Evolutionary conservation across 1,140 invertebrate species (phyloP).

Genomic region (Himalopsyche phryganea): DNA sequence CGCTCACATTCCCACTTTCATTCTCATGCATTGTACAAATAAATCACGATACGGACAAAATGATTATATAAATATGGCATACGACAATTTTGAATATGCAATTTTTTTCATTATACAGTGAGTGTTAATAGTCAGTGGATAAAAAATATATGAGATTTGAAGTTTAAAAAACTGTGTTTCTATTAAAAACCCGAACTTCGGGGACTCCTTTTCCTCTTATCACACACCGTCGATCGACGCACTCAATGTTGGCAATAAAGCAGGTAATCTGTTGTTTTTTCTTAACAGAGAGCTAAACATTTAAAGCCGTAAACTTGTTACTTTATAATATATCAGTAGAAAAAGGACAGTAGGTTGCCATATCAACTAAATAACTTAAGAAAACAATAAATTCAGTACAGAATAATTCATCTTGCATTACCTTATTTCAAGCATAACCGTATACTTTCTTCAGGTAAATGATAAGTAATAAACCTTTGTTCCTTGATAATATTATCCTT

Average conservation of each 20-base stretch:
- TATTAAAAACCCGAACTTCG: conserved; percentile 1
- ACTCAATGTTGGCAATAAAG: not conserved
- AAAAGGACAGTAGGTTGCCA: too few relatives aligned
- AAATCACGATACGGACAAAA: conserved; percentile 17
- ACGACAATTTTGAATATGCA: conserved; percentile 14
- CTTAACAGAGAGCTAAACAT: not conserved
- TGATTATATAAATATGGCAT: conserved; percentile 13
- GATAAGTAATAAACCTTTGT: too few relatives aligned
- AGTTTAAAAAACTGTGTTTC: conserved; percentile 30
- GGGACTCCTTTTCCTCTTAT: conserved; percentile 10
- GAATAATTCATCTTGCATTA: too few relatives aligned
- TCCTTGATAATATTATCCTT: too few relatives aligned
- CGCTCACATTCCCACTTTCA: conserved; percentile 21
- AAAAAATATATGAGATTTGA: conserved; percentile 35
- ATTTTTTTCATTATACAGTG: conserved; percentile 32
- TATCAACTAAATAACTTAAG: too few relatives aligned
- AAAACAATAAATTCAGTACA: too few relatives aligned
- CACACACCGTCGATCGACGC: not conserved
- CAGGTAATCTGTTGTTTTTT: not conserved
- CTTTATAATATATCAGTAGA: too few relatives aligned
- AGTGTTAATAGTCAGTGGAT: conserved; percentile 36
- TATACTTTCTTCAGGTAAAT: too few relatives aligned
- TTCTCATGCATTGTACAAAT: conserved; percentile 30
- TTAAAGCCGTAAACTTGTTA: too few relatives aligned
- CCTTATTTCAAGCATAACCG: too few relatives aligned